These are phyloP conservation scores for Leistus spinibarbis DNA, from an alignment of 2,888 invertebrate species.

Conservation along the genomic window DNA sequence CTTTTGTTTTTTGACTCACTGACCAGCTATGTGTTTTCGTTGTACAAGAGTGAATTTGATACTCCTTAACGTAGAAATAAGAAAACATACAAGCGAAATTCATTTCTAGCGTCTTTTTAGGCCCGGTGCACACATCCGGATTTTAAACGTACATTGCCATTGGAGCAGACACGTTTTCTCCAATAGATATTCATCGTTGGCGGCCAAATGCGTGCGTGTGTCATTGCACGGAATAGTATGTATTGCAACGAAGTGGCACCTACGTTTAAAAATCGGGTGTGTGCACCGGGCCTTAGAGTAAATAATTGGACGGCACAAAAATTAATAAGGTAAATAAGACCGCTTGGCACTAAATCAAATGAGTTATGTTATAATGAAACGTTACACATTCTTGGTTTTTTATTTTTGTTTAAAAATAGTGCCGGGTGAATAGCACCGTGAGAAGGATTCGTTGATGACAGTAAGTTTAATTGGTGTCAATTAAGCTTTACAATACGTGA, in stretches of 20 bases:
- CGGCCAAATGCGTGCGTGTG: too few species aligned
- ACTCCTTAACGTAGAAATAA: not conserved
- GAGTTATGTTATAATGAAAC: not conserved
- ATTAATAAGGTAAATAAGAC: not conserved
- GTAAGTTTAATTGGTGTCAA: constrained; percentile 4
- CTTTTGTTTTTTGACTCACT: too few species aligned
- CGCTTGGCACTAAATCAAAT: not conserved
- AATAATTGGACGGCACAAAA: not conserved
- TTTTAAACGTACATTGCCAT: too few species aligned
- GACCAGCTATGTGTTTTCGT: too few species aligned
- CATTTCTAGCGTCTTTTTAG: not conserved
- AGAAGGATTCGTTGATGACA: constrained; percentile 1
- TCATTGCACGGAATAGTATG: too few species aligned
- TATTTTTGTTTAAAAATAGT: not conserved
- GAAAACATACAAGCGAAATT: not conserved
- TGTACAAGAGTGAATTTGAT: not conserved
- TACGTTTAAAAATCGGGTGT: too few species aligned
- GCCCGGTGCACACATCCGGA: too few species aligned
- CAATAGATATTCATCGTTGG: too few species aligned
- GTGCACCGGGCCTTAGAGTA: too few species aligned
- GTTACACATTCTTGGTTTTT: not conserved
- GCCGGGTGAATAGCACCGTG: not conserved
- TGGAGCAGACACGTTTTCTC: too few species aligned
- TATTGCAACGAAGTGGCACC: too few species aligned
- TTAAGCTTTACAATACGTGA: not conserved